Percentiles rank a stretch among this genome's conserved stretches.
phyloP scores from a whole-genome alignment of 35 echinoderm and acorn worm genomes.

The Ophiothrix spiculata region DNA sequence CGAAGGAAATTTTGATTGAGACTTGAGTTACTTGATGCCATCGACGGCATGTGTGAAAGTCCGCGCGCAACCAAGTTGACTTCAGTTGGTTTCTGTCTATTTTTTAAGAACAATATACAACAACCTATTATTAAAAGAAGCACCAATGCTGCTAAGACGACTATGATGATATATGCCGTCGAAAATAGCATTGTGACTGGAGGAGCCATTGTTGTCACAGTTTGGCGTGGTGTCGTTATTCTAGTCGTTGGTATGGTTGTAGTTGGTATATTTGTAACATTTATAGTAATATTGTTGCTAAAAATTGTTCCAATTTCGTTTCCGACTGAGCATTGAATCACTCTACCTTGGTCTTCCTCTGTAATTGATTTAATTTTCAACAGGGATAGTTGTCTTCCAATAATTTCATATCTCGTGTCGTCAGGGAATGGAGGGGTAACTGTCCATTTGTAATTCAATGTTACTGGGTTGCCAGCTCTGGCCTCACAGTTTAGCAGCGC shows the following conservation, averaged over 20 bases:
- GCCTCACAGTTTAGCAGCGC: not conserved
- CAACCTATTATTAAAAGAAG: not conserved
- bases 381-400: not conserved
- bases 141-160: not conserved
- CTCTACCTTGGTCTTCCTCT: not conserved
- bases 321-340: not conserved
- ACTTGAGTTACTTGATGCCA: not conserved
- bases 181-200: not conserved
- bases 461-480: not conserved
- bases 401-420: not conserved
- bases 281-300: not conserved
- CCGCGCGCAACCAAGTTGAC: too few relatives aligned
- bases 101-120: not conserved
- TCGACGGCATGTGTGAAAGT: not conserved
- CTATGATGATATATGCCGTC: slow-evolving; percentile 1
- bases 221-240: not conserved
- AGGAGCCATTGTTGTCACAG: not conserved
- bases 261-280: slow-evolving; percentile 6
- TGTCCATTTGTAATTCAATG: not conserved
- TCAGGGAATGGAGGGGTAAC: not conserved
- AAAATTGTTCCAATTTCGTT: not conserved
- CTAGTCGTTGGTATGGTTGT: not conserved
- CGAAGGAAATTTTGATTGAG: not conserved
- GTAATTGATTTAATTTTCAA: not conserved
- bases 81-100: slow-evolving; percentile 14